Evolutionary conservation across 1,140 invertebrate genomes (phyloP), one percentile per base, ranked within the genome.

Genomic region (Platyscapa corneri): DNA sequence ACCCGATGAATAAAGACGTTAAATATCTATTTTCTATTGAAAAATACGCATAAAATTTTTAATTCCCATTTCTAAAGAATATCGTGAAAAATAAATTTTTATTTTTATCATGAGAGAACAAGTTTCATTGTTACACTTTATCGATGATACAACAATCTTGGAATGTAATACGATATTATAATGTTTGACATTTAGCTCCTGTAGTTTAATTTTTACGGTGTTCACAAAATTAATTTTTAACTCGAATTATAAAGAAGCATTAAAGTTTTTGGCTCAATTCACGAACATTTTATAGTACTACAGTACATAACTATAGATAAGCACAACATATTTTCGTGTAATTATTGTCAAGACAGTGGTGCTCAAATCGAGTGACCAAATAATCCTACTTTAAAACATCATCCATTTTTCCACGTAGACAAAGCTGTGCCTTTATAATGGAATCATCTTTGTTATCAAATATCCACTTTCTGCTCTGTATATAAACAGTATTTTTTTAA

Each of bases 401-500:
- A 82, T 46, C 16, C 60, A 42, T 42, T 16, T 10, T 27, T 67
- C 27, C 27, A 42, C 37, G 70, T 72, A 32, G 64, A 46, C n/a
- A 30, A 42, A 49, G 42, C 46, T 42, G 27, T 74, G 67, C 37
- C 37, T 74, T 74, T 42, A 74, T 5, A 74, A 82, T 72, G 37
- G 12, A 72, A 82, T 72, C 42, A 49, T 82, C 79, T 72, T 82
- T 82, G 64, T 82, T 82, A 72, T 53, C 30, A 34, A 67, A 60
- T 20, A 49, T 34, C 27, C 27, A 42, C 79, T 70, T 67, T 39
- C 37, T 27, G 30, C 46, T 56, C 27, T 34, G 75, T 34, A 53
- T 53, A 53, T 77, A 77, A 77, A 77, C 27, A 32, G n/a, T 32
- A 37, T 42, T 12, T n/a, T n/a, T n/a, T n/a, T n/a, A n/a, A 18